Conservation (phyloP, 1,140 invertebrate species). For the Drosophila murphyi region DNA sequence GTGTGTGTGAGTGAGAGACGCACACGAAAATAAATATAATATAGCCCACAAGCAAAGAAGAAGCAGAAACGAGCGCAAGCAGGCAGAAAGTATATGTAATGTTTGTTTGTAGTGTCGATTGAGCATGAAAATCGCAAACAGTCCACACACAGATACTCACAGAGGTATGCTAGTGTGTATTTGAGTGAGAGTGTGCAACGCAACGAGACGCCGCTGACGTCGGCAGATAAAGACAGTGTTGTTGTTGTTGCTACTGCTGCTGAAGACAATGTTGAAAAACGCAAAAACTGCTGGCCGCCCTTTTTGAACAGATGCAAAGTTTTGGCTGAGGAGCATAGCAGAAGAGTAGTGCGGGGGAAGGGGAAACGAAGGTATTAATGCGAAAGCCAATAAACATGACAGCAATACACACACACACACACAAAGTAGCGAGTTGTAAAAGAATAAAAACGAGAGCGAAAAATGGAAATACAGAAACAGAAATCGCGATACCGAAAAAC, state of each 20-base stretch:
- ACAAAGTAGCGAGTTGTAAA: conserved; percentile 43
- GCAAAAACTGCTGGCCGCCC: conserved; percentile 21
- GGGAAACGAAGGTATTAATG: conserved; percentile 12
- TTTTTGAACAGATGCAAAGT: conserved; percentile 2
- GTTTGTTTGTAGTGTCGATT: conserved; percentile 45
- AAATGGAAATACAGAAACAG: conserved; percentile 60
- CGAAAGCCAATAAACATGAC: conserved; percentile 23
- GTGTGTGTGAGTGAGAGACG: conserved; percentile 14
- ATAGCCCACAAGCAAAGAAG: conserved; percentile 44
- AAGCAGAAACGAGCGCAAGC: conserved; percentile 48
- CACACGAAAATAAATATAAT: conserved; percentile 23
- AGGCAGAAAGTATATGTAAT: conserved; percentile 28
- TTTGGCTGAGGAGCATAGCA: neutral
- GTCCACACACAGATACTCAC: conserved; percentile 19
- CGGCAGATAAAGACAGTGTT: conserved; percentile 54
- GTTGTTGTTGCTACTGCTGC: conserved; percentile 19
- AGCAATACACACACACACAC: conserved; percentile 12
- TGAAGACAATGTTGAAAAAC: conserved; percentile 57
- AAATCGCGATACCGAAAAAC: conserved; percentile 58
- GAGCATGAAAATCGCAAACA: conserved; percentile 57
- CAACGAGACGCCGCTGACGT: conserved; percentile 55
- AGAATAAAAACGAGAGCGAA: conserved; percentile 73
- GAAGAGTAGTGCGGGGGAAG: neutral
- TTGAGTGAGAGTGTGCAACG: conserved; percentile 24
- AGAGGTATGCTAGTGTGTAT: neutral